Conservation (phyloP, 92 coral and sea anemone species). For the Heteractis magnifica region DNA sequence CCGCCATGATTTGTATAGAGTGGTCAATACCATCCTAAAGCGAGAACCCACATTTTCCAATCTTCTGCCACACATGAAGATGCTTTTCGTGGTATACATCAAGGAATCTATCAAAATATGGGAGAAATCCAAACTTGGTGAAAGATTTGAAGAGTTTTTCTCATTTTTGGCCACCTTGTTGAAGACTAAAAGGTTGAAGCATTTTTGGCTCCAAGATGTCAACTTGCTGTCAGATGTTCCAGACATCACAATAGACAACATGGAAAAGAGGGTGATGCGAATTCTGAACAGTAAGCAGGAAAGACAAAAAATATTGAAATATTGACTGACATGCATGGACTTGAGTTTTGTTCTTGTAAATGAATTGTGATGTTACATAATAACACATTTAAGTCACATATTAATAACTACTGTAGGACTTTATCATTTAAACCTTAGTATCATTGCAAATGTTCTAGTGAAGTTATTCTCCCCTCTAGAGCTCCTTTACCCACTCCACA, state of each 20-base stretch:
- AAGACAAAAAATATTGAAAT: constrained; percentile 38
- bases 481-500: too few species aligned
- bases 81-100: constrained; percentile 39
- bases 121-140: constrained; percentile 57
- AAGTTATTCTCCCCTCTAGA: too few species aligned
- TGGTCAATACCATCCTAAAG: constrained; percentile 47
- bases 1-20: constrained; percentile 54
- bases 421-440: too few species aligned
- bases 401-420: too few species aligned
- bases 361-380: too few species aligned
- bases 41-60: constrained; percentile 60
- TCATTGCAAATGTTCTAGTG: too few species aligned
- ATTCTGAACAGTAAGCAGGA: constrained; percentile 55
- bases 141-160: constrained; percentile 64
- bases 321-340: not conserved
- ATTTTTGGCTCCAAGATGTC: constrained; percentile 62
- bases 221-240: constrained; percentile 50
- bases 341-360: not conserved
- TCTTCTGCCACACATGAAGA: constrained; percentile 49
- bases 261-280: constrained; percentile 56
- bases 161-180: constrained; percentile 33
- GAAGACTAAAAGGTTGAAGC: constrained; percentile 37
- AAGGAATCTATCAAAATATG: constrained; percentile 30
- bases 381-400: too few species aligned
- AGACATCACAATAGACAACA: constrained; percentile 47